Percentiles rank a stretch among this genome's conserved stretches.
These are phyloP conservation scores for Pelodiscus sinensis DNA, from an alignment of 2,113 vertebrate genomes.

Conservation along the genomic window DNA sequence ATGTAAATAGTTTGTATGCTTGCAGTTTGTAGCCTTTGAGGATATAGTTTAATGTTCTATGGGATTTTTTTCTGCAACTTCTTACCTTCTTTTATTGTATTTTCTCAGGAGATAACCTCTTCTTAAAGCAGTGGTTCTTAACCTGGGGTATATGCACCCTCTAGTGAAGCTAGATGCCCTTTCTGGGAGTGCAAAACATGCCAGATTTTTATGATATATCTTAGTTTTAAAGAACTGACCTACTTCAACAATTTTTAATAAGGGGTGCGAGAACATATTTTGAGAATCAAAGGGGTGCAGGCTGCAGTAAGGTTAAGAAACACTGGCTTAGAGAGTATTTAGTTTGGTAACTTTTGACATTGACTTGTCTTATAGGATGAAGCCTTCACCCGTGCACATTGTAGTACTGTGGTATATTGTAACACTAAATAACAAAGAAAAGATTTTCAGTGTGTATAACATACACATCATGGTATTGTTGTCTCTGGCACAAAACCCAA, in stretches of 20 bases:
- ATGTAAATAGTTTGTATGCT: constrained; percentile 39
- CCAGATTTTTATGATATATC: no score
- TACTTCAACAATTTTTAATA: no score
- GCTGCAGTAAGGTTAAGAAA: no score
- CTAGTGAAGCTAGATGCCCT: no score
- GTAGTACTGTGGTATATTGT: accelerated
- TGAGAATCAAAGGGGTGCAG: no score
- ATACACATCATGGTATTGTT: neutral
- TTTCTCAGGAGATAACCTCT: constrained; percentile 22
- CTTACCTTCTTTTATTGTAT: constrained; percentile 36
- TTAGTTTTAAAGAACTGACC: no score
- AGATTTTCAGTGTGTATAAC: neutral
- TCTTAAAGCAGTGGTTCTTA: neutral
- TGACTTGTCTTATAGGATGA: constrained; percentile 5
- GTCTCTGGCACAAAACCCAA: neutral
- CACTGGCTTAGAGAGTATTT: neutral
- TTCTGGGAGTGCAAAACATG: no score
- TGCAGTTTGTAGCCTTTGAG: constrained; percentile 35
- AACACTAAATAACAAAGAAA: neutral
- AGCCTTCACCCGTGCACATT: neutral
- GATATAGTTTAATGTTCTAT: constrained; percentile 36
- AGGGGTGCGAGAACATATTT: no score
- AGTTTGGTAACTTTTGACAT: constrained; percentile 34
- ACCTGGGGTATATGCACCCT: no score
- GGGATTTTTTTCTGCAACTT: constrained; percentile 29